A percentile compares a stretch with the other conserved stretches of the same genome.
These are phyloP conservation scores for Scrobipalpa atriplicella DNA, from an alignment of 2,888 invertebrate species.

Conservation along the genomic window DNA sequence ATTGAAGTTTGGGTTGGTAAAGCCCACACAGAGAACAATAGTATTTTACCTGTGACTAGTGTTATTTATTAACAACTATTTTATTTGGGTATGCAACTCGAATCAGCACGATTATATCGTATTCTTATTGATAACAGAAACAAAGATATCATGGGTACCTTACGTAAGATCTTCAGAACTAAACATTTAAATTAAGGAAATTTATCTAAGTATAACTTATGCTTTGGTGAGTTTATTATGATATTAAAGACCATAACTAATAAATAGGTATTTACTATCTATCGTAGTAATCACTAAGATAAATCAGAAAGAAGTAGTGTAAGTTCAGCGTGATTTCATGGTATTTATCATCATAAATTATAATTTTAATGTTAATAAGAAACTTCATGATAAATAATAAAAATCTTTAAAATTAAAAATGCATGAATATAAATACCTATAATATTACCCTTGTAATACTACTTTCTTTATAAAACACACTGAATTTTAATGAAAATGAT, in stretches of 20 bases:
- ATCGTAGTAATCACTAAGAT: neutral
- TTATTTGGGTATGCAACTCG: neutral
- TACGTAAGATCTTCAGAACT: neutral
- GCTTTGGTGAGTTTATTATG: slow-evolving; percentile 17
- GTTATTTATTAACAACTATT: neutral
- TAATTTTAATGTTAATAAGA: no score
- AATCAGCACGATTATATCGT: neutral
- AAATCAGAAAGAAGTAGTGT: neutral
- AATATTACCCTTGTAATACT: neutral
- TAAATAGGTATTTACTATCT: neutral
- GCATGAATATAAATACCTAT: neutral
- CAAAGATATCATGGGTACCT: neutral
- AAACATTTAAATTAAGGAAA: neutral
- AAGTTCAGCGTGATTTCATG: neutral
- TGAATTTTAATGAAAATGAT: neutral
- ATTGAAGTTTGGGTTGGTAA: neutral
- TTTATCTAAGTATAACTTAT: neutral
- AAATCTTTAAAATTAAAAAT: neutral
- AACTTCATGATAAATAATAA: neutral
- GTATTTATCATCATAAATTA: neutral
- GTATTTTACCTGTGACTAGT: neutral
- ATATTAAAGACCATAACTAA: neutral
- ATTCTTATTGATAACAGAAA: neutral
- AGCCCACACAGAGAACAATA: neutral
- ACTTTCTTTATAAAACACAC: neutral